Percentiles rank a stretch among this genome's conserved stretches.
Evolutionary conservation across 2,113 vertebrate genomes (phyloP).

Genomic region (Psettodes erumei): DNA sequence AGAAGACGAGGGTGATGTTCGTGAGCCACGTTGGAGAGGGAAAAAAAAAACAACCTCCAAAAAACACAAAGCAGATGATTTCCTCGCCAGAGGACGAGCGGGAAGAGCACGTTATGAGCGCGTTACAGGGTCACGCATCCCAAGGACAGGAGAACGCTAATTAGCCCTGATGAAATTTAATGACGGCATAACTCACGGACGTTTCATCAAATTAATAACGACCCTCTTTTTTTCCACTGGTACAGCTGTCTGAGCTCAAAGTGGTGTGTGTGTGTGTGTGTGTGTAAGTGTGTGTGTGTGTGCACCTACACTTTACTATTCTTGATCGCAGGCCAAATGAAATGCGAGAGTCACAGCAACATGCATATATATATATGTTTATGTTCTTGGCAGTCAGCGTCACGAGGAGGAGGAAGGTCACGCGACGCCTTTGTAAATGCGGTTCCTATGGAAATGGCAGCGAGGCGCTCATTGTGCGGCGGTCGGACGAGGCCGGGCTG

Average conservation of each 20-base stretch:
- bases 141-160: conserved; percentile 62
- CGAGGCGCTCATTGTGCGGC: background rate
- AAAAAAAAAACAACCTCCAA: background rate
- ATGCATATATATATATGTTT: conserved; percentile 40
- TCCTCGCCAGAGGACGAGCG: background rate
- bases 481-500: background rate
- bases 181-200: conserved; percentile 53
- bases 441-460: conserved; percentile 54
- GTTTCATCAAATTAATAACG: conserved; percentile 61
- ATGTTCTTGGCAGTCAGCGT: conserved; percentile 36
- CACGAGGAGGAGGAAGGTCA: conserved; percentile 26
- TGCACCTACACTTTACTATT: conserved; percentile 13
- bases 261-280: no score
- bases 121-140: conserved; percentile 40
- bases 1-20: background rate
- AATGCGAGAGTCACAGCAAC: conserved; percentile 8
- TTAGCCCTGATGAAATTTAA: conserved; percentile 59
- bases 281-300: no score
- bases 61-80: background rate
- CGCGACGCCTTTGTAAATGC: conserved; percentile 12
- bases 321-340: conserved; percentile 32
- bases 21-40: background rate
- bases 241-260: conserved; percentile 30
- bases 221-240: conserved; percentile 24
- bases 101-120: background rate